phyloP scores from a whole-genome alignment of 2,888 invertebrate species.

The Osmoderma eremita region DNA sequence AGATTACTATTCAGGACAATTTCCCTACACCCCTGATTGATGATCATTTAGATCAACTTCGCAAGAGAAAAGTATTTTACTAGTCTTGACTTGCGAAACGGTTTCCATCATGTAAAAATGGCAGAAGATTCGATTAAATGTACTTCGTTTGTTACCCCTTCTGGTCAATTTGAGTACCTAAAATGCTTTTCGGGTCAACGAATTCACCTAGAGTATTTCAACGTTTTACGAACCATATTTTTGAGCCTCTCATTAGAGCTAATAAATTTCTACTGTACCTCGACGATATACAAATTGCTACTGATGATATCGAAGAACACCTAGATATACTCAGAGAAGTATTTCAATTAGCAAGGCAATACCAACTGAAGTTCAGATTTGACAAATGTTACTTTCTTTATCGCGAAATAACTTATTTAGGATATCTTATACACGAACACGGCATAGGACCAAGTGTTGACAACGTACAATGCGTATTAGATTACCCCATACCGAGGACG shows the following conservation, averaged over 20 bases:
- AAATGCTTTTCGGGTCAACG: slow-evolving; percentile 29
- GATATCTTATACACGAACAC: slow-evolving; percentile 46
- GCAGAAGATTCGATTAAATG: slow-evolving; percentile 31
- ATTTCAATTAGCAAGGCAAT: slow-evolving; percentile 45
- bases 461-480: slow-evolving; percentile 45
- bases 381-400: slow-evolving; percentile 47
- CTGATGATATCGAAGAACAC: neutral
- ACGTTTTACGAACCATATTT: neutral
- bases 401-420: slow-evolving; percentile 43
- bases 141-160: slow-evolving; percentile 38
- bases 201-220: slow-evolving; percentile 8
- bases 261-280: neutral
- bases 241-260: neutral
- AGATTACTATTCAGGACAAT: slow-evolving; percentile 29
- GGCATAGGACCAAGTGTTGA: slow-evolving; percentile 47
- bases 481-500: slow-evolving; percentile 48
- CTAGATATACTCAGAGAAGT: slow-evolving; percentile 32
- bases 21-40: slow-evolving; percentile 33
- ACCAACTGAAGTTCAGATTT: slow-evolving; percentile 29
- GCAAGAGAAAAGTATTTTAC: slow-evolving; percentile 13
- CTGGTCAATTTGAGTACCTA: slow-evolving; percentile 36
- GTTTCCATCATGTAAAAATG: slow-evolving; percentile 36
- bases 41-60: slow-evolving; percentile 26
- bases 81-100: slow-evolving; percentile 16
- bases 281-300: neutral